Evolutionary conservation across 2,888 invertebrate species (phyloP).

Genomic region (Idaea aversata): DNA sequence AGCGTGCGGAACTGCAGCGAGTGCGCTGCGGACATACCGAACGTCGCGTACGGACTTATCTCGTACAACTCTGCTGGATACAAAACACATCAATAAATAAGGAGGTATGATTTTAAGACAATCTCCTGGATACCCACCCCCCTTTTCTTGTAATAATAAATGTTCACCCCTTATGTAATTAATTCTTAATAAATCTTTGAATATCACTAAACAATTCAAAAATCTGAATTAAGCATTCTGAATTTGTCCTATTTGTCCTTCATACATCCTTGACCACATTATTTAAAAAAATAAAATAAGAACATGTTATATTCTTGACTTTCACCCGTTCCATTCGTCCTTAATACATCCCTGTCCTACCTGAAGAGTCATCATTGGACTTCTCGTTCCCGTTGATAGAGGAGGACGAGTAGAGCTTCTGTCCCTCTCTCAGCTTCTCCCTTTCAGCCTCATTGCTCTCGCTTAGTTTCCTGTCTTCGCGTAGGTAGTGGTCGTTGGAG

Average conservation of each 20-base stretch:
- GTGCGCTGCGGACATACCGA: conserved; percentile 83
- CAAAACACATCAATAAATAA: background rate
- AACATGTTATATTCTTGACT: too few species aligned
- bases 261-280: too few species aligned
- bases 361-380: conserved; percentile 76
- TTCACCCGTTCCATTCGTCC: too few species aligned
- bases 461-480: conserved; percentile 72
- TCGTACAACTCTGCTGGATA: conserved; percentile 84
- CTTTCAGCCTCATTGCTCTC: conserved; percentile 76
- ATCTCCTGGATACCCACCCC: too few species aligned
- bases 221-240: too few species aligned
- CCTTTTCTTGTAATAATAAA: too few species aligned
- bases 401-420: conserved; percentile 75
- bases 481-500: conserved; percentile 67
- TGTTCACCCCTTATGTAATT: too few species aligned
- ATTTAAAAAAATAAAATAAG: too few species aligned
- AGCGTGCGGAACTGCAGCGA: conserved; percentile 90
- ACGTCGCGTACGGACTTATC: conserved; percentile 90
- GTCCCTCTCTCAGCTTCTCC: conserved; percentile 73
- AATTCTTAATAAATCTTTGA: too few species aligned
- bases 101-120: background rate
- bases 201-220: too few species aligned
- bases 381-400: conserved; percentile 78
- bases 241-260: too few species aligned
- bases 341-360: conserved; percentile 35